A percentile compares a stretch with the other conserved stretches of the same genome.
Evolutionary conservation across 2,888 invertebrate genomes (phyloP).

Genomic region (Junonia oenone): DNA sequence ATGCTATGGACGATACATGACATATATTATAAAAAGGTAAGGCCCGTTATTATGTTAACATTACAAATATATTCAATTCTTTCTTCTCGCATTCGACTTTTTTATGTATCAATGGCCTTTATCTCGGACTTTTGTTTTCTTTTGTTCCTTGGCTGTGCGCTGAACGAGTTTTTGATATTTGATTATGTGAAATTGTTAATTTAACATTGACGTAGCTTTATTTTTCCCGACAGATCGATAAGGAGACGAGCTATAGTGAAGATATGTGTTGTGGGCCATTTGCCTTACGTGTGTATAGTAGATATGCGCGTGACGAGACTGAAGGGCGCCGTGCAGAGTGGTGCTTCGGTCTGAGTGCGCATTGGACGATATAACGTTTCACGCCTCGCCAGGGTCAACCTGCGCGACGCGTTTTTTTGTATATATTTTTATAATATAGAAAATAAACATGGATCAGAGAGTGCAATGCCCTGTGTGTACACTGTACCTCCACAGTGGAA

Average conservation of each 20-base stretch:
- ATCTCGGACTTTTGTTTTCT: constrained; percentile 76
- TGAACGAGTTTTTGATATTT: constrained; percentile 60
- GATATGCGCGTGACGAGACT: constrained; percentile 61
- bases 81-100: constrained; percentile 59
- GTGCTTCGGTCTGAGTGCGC: constrained; percentile 50
- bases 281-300: constrained; percentile 60
- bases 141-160: constrained; percentile 68
- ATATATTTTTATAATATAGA: constrained; percentile 32
- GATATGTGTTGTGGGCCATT: constrained; percentile 63
- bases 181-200: constrained; percentile 45
- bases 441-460: constrained; percentile 61
- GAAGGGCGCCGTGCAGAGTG: constrained; percentile 49
- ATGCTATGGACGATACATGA: constrained; percentile 67
- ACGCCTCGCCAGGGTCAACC: constrained; percentile 34
- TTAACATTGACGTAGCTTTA: constrained; percentile 55
- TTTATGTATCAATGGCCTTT: constrained; percentile 78
- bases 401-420: constrained; percentile 32
- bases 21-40: constrained; percentile 55
- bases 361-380: constrained; percentile 46
- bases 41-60: constrained; percentile 36
- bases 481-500: constrained; percentile 89
- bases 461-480: constrained; percentile 91
- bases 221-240: constrained; percentile 76
- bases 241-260: constrained; percentile 59
- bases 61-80: constrained; percentile 47